Conservation (phyloP, 2,888 invertebrate species). For the Eustalomyia histrio region DNA sequence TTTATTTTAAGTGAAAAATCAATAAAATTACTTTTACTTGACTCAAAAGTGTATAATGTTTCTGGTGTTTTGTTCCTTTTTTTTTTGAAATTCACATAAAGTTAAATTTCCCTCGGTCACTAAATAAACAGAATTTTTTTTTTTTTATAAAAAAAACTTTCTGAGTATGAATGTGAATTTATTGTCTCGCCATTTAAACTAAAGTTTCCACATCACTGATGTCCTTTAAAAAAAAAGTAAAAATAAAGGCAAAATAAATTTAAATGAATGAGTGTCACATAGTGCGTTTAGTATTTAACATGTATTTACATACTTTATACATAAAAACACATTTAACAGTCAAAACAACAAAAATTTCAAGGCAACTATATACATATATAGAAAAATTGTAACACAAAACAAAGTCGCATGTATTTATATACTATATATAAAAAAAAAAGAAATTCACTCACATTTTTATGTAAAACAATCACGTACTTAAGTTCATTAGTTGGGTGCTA, state of each 20-base stretch:
- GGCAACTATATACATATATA: constrained; percentile 29
- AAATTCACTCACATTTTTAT: constrained; percentile 16
- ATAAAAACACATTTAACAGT: constrained; percentile 69
- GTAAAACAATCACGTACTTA: constrained; percentile 60
- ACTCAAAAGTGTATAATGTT: no score
- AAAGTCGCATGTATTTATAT: background rate
- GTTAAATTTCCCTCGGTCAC: no score
- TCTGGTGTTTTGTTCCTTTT: no score
- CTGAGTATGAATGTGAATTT: no score
- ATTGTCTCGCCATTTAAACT: background rate
- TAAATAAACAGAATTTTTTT: no score
- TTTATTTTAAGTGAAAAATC: no score
- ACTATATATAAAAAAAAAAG: no score
- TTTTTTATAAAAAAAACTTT: no score
- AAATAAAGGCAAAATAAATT: constrained; percentile 24
- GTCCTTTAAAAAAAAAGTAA: constrained; percentile 9
- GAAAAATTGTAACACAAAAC: constrained; percentile 6
- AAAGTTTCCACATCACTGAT: background rate
- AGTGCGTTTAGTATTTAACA: constrained; percentile 57
- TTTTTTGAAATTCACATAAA: no score
- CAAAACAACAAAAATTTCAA: constrained; percentile 25
- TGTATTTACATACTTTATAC: constrained; percentile 67
- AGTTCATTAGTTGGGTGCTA: constrained; percentile 55
- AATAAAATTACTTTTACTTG: no score
- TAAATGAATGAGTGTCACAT: constrained; percentile 55